Conservation (phyloP, 2,113 vertebrate species). For the Leiothrix lutea region DNA sequence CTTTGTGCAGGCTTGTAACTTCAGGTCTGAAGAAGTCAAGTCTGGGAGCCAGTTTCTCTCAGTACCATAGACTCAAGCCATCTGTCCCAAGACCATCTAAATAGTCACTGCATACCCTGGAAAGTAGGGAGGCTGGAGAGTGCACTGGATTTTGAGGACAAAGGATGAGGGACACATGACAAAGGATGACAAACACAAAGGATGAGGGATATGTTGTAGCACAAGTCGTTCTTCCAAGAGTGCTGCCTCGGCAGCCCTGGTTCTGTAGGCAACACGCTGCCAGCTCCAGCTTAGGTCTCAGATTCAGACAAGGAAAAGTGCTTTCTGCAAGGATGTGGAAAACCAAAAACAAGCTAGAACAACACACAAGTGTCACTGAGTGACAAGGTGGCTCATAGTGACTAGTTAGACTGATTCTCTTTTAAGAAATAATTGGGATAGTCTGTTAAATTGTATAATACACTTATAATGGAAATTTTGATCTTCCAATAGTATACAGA, state of each 20-base stretch:
- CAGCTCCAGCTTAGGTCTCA: rapidly evolving
- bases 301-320: not conserved
- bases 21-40: not conserved
- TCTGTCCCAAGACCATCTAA: not conserved
- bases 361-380: not conserved
- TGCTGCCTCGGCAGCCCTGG: not conserved
- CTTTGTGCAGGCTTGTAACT: not conserved
- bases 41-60: not conserved
- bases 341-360: not conserved
- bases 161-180: too few species aligned
- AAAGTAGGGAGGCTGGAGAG: not conserved
- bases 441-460: not conserved
- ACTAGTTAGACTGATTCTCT: not conserved
- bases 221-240: not conserved
- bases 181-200: not conserved
- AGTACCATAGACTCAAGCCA: not conserved
- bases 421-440: not conserved
- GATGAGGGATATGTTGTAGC: not conserved
- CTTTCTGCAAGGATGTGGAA: not conserved
- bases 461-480: not conserved
- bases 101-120: not conserved
- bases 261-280: rapidly evolving
- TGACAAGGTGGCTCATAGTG: not conserved
- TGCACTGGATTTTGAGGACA: rapidly evolving
- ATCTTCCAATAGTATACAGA: not conserved